These are phyloP conservation scores for Acholoe squamosa DNA, from an alignment of 2,888 invertebrate species.

Conservation along the genomic window DNA sequence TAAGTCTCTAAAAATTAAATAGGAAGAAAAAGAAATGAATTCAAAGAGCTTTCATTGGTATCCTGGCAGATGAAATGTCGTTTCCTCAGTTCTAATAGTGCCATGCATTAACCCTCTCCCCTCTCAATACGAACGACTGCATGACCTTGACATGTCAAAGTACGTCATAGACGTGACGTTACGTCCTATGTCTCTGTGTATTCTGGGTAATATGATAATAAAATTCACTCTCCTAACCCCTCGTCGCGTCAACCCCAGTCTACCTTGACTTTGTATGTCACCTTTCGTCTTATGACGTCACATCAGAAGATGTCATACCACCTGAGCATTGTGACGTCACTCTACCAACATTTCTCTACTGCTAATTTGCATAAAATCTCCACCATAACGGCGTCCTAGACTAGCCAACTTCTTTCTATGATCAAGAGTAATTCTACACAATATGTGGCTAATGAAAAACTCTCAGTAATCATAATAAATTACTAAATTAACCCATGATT, in stretches of 20 bases:
- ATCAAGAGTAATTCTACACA: not conserved
- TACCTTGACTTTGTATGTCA: not conserved
- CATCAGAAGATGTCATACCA: not conserved
- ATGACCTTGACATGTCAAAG: not conserved
- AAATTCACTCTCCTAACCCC: not conserved
- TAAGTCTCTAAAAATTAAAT: not conserved
- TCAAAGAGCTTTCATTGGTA: slow-evolving; percentile 8
- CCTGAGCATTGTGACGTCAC: not conserved
- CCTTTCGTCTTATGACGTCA: not conserved
- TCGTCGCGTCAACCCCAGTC: not conserved
- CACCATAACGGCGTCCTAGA: no score
- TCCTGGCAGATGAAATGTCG: not conserved
- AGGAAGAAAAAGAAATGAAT: not conserved
- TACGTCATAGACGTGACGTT: not conserved
- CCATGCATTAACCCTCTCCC: slow-evolving; percentile 6
- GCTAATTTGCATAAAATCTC: not conserved
- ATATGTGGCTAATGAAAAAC: no score
- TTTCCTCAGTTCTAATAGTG: slow-evolving; percentile 20
- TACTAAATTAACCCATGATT: not conserved
- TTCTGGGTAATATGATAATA: not conserved
- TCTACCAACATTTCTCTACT: not conserved
- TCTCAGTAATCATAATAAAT: not conserved
- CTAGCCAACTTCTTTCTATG: not conserved
- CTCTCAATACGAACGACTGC: not conserved
- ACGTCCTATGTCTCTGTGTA: not conserved